Base-by-base conservation (phyloP, 2,113 vertebrate species). In the Oryzias javanicus region DNA sequence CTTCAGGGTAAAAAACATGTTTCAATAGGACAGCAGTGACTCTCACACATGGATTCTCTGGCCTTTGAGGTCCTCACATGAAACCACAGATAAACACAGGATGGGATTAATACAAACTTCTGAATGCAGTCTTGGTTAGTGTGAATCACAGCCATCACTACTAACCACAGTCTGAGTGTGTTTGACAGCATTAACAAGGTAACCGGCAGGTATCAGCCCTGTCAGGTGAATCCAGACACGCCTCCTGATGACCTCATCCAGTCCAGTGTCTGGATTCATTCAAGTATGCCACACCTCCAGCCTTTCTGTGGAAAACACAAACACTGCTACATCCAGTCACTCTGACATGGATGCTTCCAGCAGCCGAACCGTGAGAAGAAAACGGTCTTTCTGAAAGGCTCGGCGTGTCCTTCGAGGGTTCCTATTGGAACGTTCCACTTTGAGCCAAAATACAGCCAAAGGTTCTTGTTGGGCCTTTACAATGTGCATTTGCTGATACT, bases 121-220 rank as follows among this genome's bases (percentile, higher is more conserved):
- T 45, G 52, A 35, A 48, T 47, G 13, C 54, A 50, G 65, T 57
- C 65, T 68, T 77, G 73, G 76, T 81, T 70, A 77, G 72, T 76
- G 55, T 53, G 54, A 65, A 72, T 16, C 2, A 13, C 2, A 17
- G 1, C 35, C 14, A 12, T 64, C 74, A 49, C 62, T 72, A 17
- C 72, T 72, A 81, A 81, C 81, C 76, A 86, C 29, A 77, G 72
- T 46, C 73, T 52, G 60, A 56, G 47, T 47, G 19, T 49, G 72
- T 72, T n/a, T 48, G 61, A 70, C 79, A 69, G 46, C 6, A 10
- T 63, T 15, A 49, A 78, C 60, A 62, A 35, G 14, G 52, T 49
- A 64, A 67, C 72, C 68, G 55, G 70, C 65, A 76, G 65, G 40
- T 61, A 62, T 8, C 68, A 72, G 48, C 16, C 56, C 40, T 55